phyloP scores from a whole-genome alignment of 2,113 vertebrate species.

The Malurus cyaneus region DNA sequence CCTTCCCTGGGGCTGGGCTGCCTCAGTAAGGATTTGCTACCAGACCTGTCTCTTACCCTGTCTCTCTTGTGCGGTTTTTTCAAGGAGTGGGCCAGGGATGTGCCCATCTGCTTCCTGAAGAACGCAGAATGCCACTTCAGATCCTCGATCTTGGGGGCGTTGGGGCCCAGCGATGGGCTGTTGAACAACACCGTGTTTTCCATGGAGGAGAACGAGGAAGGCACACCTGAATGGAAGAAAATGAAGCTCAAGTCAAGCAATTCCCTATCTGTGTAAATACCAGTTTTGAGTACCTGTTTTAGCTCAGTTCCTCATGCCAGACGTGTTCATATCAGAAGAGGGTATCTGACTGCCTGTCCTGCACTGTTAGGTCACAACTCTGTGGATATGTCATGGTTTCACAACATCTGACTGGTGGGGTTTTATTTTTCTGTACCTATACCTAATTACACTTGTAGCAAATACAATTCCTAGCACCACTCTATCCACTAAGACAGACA shows the following conservation, averaged over 20 bases:
- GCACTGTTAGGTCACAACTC: accelerated
- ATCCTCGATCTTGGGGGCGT: slow-evolving; percentile 76
- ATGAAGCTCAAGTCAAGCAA: background rate
- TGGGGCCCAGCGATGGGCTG: slow-evolving; percentile 73
- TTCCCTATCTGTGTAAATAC: background rate
- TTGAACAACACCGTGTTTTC: slow-evolving; percentile 80
- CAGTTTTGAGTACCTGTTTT: background rate
- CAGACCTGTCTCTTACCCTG: slow-evolving; percentile 10
- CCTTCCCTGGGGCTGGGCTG: slow-evolving; percentile 51
- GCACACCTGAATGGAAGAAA: slow-evolving; percentile 68
- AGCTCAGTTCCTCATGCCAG: background rate
- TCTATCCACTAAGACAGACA: background rate
- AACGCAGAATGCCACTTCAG: slow-evolving; percentile 78
- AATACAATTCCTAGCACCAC: background rate
- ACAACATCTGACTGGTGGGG: background rate
- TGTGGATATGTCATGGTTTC: accelerated
- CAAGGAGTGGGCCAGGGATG: slow-evolving; percentile 66
- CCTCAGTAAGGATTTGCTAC: slow-evolving; percentile 31
- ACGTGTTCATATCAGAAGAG: background rate
- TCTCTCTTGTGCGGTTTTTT: slow-evolving; percentile 71
- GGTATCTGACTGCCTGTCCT: background rate
- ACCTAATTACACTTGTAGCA: background rate
- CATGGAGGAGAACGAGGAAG: slow-evolving; percentile 70
- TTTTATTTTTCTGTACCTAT: background rate
- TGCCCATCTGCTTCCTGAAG: slow-evolving; percentile 80